Evolutionary conservation across 2,113 vertebrate species (phyloP), one percentile per base, ranked within the genome.

Genomic region (Leucopternis melanops): DNA sequence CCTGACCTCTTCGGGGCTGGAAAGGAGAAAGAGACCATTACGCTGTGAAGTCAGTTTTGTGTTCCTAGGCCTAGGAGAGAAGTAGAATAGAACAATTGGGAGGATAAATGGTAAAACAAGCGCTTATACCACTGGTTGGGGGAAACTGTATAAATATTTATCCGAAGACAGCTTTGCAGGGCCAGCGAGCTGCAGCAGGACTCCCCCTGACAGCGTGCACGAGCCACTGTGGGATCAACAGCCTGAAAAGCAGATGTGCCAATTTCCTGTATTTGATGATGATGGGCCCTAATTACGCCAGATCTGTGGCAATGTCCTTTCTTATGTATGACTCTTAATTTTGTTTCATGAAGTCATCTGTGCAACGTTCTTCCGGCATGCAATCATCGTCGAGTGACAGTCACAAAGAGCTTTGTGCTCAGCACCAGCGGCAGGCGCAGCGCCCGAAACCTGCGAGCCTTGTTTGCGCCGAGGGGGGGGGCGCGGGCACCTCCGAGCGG

Each of bases 161-260:
- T 94, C 91, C 92, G 80, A 84, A 95, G 94, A 86, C 94, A 96
- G 97, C 90, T 97, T 97, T 95, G 94, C 93, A 81, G 94, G 97
- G 84, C 96, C 94, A 47, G 90, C 5, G 18, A 89, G 93, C 90
- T 92, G 90, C 97, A 87, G 93, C 95, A 74, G 95, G 96, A 72
- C 90, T 81, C 58, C 81, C 74, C n/a, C 86, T 95, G 96, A 94
- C 97, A 94, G 96, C 3, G 13, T 13, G 50, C 90, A 44, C 52
- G 32, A 96, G 97, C 95, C 96, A 18, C 97, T 65, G 65, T 92
- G 86, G 96, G 96, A 97, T 94, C 97, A 90, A 92, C 98, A 98
- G 97, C 95, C 97, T 87, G 86, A 94, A 98, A 98, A 98, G 98
- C 98, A 98, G 98, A 98, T 98, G 98, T 98, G 97, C 97, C 97